phyloP scores from a whole-genome alignment of 30 jellyfish, hydroid and myxozoan species.

The Cassiopea xamachana region DNA sequence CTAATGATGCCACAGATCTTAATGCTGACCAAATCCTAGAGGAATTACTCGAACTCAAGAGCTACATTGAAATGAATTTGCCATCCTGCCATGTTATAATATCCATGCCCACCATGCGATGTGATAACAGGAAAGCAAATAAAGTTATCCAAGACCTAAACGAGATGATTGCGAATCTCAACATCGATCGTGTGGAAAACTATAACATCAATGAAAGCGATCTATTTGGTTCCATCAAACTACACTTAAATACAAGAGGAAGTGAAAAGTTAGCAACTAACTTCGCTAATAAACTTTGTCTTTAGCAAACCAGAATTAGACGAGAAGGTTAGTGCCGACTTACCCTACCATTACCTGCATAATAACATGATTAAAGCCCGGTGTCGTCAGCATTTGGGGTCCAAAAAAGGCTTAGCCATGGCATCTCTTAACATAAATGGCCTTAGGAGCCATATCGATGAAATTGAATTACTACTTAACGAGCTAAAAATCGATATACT shows the following conservation, averaged over 20 bases:
- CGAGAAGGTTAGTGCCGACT: background rate
- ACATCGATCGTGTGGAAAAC: background rate
- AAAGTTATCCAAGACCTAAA: background rate
- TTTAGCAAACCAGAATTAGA: conserved; percentile 4
- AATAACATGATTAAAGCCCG: background rate
- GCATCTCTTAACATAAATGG: background rate
- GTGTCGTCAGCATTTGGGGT: background rate
- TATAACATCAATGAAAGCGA: background rate
- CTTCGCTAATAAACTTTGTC: background rate
- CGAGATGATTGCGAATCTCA: background rate
- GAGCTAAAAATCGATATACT: background rate
- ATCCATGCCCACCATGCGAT: background rate
- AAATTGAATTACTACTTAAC: background rate
- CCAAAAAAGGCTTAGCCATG: conserved; percentile 3
- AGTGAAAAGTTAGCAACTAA: background rate
- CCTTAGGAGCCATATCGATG: conserved; percentile 5
- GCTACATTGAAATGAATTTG: background rate
- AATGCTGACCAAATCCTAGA: background rate
- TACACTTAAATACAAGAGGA: background rate
- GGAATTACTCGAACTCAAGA: conserved; percentile 3
- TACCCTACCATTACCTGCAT: background rate
- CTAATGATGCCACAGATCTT: background rate
- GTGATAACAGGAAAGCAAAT: conserved; percentile 1
- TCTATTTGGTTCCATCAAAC: background rate
- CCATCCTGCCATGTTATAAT: background rate